Evolutionary conservation across 2,888 invertebrate genomes (phyloP).

Genomic region (Dioctria linearis): DNA sequence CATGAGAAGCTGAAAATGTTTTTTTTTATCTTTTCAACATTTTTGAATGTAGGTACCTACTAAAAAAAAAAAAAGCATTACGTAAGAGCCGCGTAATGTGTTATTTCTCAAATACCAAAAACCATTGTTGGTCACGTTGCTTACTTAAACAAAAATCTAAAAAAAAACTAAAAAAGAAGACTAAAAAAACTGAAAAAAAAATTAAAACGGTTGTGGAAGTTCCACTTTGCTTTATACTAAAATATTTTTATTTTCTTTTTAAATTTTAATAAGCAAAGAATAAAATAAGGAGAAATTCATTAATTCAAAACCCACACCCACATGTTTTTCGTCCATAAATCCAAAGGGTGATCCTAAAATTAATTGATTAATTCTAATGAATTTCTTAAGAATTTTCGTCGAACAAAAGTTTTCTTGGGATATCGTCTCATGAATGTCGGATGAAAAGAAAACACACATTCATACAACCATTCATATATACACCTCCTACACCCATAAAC

Average conservation of each 20-base stretch:
- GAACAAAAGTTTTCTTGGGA: constrained; percentile 28
- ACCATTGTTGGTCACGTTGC: too few species aligned
- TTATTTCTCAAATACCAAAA: too few species aligned
- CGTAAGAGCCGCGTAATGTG: background rate
- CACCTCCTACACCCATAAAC: background rate
- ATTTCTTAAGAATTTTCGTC: constrained; percentile 32
- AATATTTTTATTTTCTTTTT: too few species aligned
- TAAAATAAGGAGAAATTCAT: too few species aligned
- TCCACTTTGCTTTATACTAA: too few species aligned
- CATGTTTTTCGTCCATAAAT: background rate
- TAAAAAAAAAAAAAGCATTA: background rate
- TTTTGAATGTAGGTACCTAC: constrained; percentile 11
- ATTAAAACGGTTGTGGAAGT: too few species aligned
- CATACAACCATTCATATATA: too few species aligned
- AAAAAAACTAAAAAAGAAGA: too few species aligned
- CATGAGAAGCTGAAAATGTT: background rate
- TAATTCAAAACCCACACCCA: background rate
- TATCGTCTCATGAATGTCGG: background rate
- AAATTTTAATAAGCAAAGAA: too few species aligned
- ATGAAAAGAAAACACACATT: too few species aligned
- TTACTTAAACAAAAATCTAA: too few species aligned
- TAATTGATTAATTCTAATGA: constrained; percentile 47
- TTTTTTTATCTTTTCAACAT: background rate
- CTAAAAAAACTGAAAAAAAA: too few species aligned
- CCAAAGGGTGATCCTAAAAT: constrained; percentile 4